A percentile compares a stretch with the other conserved stretches of the same genome.
These are phyloP conservation scores for Pocota personata DNA, from an alignment of 2,888 invertebrate genomes.

Conservation along the genomic window DNA sequence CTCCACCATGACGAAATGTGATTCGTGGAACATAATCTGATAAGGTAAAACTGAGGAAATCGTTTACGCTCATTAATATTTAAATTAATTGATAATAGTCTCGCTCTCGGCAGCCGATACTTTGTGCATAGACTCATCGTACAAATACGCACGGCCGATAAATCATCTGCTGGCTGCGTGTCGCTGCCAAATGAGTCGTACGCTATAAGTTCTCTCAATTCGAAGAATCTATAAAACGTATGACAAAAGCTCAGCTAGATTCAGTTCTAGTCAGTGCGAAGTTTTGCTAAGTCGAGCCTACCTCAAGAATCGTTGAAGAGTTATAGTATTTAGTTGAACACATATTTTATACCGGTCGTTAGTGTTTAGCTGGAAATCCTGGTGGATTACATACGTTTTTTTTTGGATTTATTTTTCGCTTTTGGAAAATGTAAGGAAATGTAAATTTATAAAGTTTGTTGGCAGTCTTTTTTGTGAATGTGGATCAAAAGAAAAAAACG, in stretches of 20 bases:
- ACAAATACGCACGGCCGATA: not conserved
- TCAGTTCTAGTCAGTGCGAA: conserved; percentile 62
- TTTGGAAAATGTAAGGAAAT: conserved; percentile 10
- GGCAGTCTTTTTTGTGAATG: not conserved
- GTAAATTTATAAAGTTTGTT: not conserved
- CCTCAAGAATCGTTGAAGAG: conserved; percentile 15
- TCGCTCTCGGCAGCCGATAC: not conserved
- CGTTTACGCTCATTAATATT: not conserved
- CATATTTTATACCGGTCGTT: not conserved
- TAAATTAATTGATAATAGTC: not conserved
- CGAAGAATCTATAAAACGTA: conserved; percentile 61
- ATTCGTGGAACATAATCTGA: not conserved
- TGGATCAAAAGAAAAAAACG: no score
- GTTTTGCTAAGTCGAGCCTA: conserved; percentile 45
- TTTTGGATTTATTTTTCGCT: not conserved
- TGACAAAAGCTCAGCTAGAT: conserved; percentile 56
- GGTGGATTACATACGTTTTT: not conserved
- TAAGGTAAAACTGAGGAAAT: not conserved
- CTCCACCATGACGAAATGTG: not conserved
- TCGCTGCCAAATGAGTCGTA: not conserved
- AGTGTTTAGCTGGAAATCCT: not conserved
- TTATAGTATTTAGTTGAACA: not conserved
- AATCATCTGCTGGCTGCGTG: conserved; percentile 33
- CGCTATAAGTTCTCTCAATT: conserved; percentile 28
- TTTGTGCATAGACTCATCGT: not conserved